Evolutionary conservation across 1,140 invertebrate genomes (phyloP).

Genomic region (Eumeta japonica): DNA sequence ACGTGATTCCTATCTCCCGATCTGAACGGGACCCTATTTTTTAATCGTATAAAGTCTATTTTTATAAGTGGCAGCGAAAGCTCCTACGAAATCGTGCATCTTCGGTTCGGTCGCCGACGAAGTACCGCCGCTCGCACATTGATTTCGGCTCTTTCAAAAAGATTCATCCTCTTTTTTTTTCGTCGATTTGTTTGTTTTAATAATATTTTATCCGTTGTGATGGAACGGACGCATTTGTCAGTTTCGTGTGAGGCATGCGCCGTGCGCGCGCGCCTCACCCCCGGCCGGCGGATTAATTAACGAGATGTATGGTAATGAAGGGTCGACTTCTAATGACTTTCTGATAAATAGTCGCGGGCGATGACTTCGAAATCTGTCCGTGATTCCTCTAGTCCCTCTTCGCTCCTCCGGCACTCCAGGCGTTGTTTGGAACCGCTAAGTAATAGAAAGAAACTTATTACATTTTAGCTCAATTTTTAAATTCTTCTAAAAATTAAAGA

Average conservation of each 20-base stretch:
- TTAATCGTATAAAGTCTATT: too few species aligned
- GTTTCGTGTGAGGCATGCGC: conserved; percentile 40
- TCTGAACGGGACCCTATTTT: too few species aligned
- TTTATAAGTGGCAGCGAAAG: too few species aligned
- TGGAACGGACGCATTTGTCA: conserved; percentile 54
- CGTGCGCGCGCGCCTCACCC: conserved; percentile 17
- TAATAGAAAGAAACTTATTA: too few species aligned
- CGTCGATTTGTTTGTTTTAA: conserved; percentile 57
- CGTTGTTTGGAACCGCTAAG: too few species aligned
- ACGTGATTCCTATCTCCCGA: background rate
- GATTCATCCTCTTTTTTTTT: conserved; percentile 52
- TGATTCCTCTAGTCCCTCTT: too few species aligned
- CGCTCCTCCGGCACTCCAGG: too few species aligned
- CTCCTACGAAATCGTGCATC: too few species aligned
- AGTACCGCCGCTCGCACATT: conserved; percentile 49
- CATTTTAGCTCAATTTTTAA: too few species aligned
- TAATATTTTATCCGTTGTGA: conserved; percentile 55
- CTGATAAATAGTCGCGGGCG: too few species aligned
- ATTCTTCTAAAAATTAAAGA: too few species aligned
- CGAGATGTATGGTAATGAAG: conserved; percentile 30
- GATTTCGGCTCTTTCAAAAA: conserved; percentile 55
- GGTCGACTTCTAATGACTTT: conserved; percentile 18
- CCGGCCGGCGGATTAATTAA: conserved; percentile 44
- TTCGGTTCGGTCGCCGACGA: conserved; percentile 21
- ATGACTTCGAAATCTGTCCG: too few species aligned